A percentile compares a stretch with the other conserved stretches of the same genome.
These are phyloP conservation scores for Troides helena DNA, from an alignment of 2,888 invertebrate species.

Conservation along the genomic window DNA sequence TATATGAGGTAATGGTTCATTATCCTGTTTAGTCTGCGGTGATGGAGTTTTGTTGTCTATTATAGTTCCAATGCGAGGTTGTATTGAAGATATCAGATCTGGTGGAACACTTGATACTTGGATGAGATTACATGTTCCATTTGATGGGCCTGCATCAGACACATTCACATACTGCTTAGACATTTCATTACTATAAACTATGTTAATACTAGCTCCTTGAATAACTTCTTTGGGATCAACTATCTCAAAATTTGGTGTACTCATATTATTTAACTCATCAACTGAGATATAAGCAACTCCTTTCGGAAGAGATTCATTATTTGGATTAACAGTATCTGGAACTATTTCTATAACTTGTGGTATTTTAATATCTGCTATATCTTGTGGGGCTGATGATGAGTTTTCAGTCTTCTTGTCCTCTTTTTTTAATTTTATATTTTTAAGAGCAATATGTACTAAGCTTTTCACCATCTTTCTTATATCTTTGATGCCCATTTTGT, in stretches of 20 bases:
- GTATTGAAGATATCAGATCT: slow-evolving; percentile 69
- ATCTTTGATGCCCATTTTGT: slow-evolving; percentile 83
- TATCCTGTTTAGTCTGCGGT: slow-evolving; percentile 36
- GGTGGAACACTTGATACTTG: slow-evolving; percentile 67
- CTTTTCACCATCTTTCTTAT: slow-evolving; percentile 80
- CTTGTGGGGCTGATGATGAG: slow-evolving; percentile 39
- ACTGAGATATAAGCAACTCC: slow-evolving; percentile 71
- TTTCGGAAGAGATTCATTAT: slow-evolving; percentile 57
- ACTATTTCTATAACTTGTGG: slow-evolving; percentile 74
- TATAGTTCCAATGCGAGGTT: slow-evolving; percentile 43
- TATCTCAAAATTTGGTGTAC: slow-evolving; percentile 70
- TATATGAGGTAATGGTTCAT: slow-evolving; percentile 36
- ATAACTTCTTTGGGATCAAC: slow-evolving; percentile 75
- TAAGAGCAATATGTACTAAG: slow-evolving; percentile 70
- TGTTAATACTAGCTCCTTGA: slow-evolving; percentile 74
- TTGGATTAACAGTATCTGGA: slow-evolving; percentile 56
- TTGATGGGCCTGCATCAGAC: slow-evolving; percentile 48
- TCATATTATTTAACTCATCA: slow-evolving; percentile 72
- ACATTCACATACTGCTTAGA: slow-evolving; percentile 65
- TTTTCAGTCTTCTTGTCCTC: slow-evolving; percentile 46
- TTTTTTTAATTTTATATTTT: slow-evolving; percentile 70
- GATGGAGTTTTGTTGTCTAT: slow-evolving; percentile 42
- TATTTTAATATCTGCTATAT: slow-evolving; percentile 60
- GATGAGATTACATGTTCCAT: slow-evolving; percentile 52
- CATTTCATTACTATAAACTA: slow-evolving; percentile 68